Evolutionary conservation across 1,140 invertebrate species (phyloP), one percentile per base, ranked within the genome.

Genomic region (Campoletis sonorensis): DNA sequence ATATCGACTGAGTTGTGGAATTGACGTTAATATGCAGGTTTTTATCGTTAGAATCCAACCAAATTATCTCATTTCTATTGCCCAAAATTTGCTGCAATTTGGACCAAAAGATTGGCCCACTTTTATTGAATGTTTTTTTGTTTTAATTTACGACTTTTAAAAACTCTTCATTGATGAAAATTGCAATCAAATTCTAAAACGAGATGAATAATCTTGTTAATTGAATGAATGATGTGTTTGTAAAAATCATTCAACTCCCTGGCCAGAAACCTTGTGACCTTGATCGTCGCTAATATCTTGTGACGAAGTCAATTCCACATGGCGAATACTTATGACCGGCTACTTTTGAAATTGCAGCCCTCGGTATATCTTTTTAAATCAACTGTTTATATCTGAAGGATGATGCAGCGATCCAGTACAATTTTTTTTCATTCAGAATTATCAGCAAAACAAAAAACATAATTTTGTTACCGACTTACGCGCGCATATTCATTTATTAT

Each of bases 371-470:
- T 23, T 58, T 58, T n/a, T 10, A 58, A n/a, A 18, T n/a, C 54
- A 58, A 58, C 21, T 58, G 54, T 58, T n/a, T 58, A 18, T 58
- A 18, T 58, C 54, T 58, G 0, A 4, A n/a, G 54, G 61, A 10
- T 23, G 30, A 33, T 33, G 11, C 15, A 33, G 30, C 67, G n/a
- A 8, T 30, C 27, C 27, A 33, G 61, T 21, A 30, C 1, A 70
- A 70, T 70, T 70, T 67, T 70, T 70, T 67, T 67, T 70, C 67
- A 70, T 70, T n/a, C 8, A 4, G 13, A 45, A 45, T 13, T 45
- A 45, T 45, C 40, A 45, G 67, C 4, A 21, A 18, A n/a, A 54
- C n/a, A 16, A 64, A 64, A 64, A 64, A 64, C n/a, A 26, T 1
- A 64, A 4, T 64, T 26, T 64, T 64, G 21, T 64, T 26, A 64